phyloP scores from a whole-genome alignment of 1,140 invertebrate species.

The Fopius arisanus region DNA sequence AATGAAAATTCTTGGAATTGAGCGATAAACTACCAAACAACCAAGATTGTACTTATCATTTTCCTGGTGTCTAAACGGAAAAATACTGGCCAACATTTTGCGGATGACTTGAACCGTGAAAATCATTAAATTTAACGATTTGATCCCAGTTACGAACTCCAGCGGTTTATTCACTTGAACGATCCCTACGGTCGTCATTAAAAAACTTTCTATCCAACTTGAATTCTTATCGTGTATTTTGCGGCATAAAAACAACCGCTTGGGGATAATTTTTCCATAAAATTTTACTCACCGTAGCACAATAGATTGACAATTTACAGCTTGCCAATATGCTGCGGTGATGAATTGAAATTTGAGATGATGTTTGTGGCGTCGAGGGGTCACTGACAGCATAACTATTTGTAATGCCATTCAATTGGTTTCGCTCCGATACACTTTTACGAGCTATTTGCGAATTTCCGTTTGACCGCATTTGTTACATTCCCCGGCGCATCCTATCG shows the following conservation, averaged over 20 bases:
- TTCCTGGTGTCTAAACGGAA: background rate
- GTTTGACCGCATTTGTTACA: background rate
- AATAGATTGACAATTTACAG: background rate
- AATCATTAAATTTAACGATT: background rate
- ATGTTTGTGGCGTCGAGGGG: background rate
- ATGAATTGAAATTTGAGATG: constrained; percentile 8
- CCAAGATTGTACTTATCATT: background rate
- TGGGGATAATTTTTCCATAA: too few species aligned
- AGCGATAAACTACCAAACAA: too few species aligned
- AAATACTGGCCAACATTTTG: background rate
- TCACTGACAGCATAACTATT: constrained; percentile 10
- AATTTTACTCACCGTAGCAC: background rate
- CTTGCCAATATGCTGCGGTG: background rate
- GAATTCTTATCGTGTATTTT: background rate
- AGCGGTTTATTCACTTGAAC: background rate
- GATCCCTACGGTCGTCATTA: background rate
- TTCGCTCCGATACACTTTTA: constrained; percentile 6
- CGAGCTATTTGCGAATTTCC: constrained; percentile 12
- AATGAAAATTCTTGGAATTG: too few species aligned
- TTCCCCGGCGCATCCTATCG: background rate
- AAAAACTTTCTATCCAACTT: background rate
- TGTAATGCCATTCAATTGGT: constrained; percentile 11
- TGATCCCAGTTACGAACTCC: background rate
- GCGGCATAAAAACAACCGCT: background rate
- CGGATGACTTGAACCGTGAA: background rate